Conservation (phyloP, 92 coral and sea anemone genomes). For the Bergia sp. region DNA sequence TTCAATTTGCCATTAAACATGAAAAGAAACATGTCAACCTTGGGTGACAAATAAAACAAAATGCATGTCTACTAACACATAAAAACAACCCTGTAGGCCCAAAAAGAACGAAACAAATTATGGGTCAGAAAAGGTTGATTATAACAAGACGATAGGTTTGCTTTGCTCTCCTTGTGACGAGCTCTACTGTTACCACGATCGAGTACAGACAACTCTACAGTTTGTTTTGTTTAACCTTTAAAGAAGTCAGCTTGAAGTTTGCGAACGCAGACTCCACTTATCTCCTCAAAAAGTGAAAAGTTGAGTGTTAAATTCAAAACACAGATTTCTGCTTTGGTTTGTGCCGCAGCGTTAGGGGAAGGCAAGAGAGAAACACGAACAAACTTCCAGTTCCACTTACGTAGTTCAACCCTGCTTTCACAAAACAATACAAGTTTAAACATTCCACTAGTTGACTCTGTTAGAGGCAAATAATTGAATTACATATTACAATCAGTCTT, state of each 20-base stretch:
- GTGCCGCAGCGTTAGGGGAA: background rate
- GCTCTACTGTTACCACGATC: slow-evolving; percentile 26
- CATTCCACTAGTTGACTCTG: slow-evolving; percentile 46
- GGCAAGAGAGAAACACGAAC: slow-evolving; percentile 16
- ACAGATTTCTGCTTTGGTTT: slow-evolving; percentile 2
- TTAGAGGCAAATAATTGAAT: slow-evolving; percentile 59
- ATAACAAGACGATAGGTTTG: slow-evolving; percentile 8
- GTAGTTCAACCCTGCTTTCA: slow-evolving; percentile 8
- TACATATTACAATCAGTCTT: slow-evolving; percentile 54
- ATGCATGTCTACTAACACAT: slow-evolving; percentile 17
- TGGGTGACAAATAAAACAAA: slow-evolving; percentile 26
- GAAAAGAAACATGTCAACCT: background rate
- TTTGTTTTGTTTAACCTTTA: slow-evolving; percentile 31
- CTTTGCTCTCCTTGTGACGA: slow-evolving; percentile 34
- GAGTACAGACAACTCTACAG: background rate
- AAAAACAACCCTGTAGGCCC: slow-evolving; percentile 20
- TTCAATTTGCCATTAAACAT: slow-evolving; percentile 27
- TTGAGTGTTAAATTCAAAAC: slow-evolving; percentile 12
- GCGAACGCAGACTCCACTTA: background rate
- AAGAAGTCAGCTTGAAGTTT: slow-evolving; percentile 29
- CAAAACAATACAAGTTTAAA: slow-evolving; percentile 45
- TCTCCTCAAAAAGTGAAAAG: slow-evolving; percentile 5
- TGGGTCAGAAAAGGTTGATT: background rate
- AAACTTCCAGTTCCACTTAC: background rate
- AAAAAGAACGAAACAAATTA: background rate